These are phyloP conservation scores for Pithys albifrons DNA, from an alignment of 2,113 vertebrate genomes.

Conservation along the genomic window DNA sequence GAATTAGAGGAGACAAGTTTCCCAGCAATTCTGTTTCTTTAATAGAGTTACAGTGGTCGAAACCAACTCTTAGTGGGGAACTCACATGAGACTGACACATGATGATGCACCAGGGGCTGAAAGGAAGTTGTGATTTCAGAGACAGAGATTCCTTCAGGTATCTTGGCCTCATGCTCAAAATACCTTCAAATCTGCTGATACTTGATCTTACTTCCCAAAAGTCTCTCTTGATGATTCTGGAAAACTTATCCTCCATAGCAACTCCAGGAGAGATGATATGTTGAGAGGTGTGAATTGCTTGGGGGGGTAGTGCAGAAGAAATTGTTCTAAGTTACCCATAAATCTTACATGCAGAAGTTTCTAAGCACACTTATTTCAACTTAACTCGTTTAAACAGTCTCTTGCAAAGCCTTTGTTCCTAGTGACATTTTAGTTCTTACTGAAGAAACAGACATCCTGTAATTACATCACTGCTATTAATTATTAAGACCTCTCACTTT, in stretches of 20 bases:
- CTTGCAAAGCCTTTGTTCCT: neutral
- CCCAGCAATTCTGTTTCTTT: neutral
- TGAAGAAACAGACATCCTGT: conserved; percentile 21
- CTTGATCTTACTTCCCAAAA: neutral
- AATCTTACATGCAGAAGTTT: neutral
- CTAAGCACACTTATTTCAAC: neutral
- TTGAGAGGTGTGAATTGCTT: neutral
- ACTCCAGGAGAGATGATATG: neutral
- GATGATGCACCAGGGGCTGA: neutral
- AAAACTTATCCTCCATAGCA: neutral
- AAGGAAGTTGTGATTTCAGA: neutral
- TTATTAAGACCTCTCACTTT: conserved; percentile 27
- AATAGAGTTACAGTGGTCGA: neutral
- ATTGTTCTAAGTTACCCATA: neutral
- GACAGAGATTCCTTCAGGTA: neutral
- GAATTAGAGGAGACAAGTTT: neutral
- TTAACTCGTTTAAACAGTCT: neutral
- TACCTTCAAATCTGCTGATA: neutral
- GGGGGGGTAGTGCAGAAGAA: neutral
- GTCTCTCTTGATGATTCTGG: neutral
- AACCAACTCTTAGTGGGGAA: neutral
- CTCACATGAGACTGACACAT: neutral
- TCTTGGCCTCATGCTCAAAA: neutral
- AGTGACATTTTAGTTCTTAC: conserved; percentile 15
- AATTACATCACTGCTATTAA: conserved; percentile 40